Conservation (phyloP, 1,140 invertebrate genomes). For the Trinorchestia longiramus region DNA sequence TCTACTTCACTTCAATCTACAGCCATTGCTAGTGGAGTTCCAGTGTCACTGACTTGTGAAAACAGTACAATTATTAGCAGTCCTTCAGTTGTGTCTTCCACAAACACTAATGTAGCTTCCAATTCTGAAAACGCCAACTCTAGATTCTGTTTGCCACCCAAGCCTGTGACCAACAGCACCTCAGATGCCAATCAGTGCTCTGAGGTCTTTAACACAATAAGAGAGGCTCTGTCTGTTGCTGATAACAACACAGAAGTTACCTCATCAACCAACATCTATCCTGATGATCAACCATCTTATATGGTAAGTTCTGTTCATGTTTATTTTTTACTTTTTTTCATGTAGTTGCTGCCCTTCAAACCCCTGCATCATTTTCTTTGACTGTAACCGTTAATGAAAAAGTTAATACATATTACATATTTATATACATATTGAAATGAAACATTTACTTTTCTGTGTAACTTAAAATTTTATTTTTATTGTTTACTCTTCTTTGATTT, state of each 20-base stretch:
- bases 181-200: conserved; percentile 38
- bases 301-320: not conserved
- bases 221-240: conserved; percentile 22
- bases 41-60: not conserved
- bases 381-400: too few species aligned
- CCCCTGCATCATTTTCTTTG: too few species aligned
- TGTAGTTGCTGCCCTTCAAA: too few species aligned
- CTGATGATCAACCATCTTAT: conserved; percentile 20
- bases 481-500: too few species aligned
- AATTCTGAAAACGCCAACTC: not conserved
- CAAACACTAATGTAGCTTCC: not conserved
- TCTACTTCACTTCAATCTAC: not conserved
- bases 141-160: not conserved
- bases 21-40: not conserved
- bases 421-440: too few species aligned
- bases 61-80: not conserved
- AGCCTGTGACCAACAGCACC: not conserved
- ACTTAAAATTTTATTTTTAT: too few species aligned
- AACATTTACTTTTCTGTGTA: too few species aligned
- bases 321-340: not conserved
- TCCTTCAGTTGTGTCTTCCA: not conserved
- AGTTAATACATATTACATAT: too few species aligned
- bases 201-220: conserved; percentile 13
- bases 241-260: conserved; percentile 4
- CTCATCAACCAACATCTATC: not conserved